These are phyloP conservation scores for Microcebus murinus DNA, from an alignment of 2,113 vertebrate species.

Conservation along the genomic window DNA sequence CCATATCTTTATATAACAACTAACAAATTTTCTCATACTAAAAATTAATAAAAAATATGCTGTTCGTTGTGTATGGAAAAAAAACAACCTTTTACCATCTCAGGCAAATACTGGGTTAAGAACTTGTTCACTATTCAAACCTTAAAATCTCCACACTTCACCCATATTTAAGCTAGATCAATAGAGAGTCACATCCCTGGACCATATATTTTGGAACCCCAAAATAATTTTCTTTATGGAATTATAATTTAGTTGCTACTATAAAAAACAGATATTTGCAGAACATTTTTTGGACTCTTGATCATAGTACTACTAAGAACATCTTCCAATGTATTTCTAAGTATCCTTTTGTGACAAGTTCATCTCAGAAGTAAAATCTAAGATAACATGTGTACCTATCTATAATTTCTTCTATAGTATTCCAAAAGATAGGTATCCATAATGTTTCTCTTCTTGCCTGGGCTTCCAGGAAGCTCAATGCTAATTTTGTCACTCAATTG, in stretches of 20 bases:
- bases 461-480: background rate
- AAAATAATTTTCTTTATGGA: slow-evolving; percentile 10
- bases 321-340: slow-evolving; percentile 34
- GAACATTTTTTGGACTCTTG: slow-evolving; percentile 55
- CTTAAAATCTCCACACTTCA: background rate
- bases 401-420: background rate
- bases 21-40: background rate
- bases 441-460: background rate
- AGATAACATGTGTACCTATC: background rate
- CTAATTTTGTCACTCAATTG: background rate
- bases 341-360: slow-evolving; percentile 44
- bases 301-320: slow-evolving; percentile 56
- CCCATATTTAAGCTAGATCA: background rate
- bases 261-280: slow-evolving; percentile 57
- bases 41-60: background rate
- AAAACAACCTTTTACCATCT: background rate
- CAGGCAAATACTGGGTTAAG: background rate
- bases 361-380: slow-evolving; percentile 37
- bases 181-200: background rate
- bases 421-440: background rate
- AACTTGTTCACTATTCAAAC: background rate
- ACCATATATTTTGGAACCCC: background rate
- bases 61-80: background rate
- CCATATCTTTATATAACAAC: background rate
- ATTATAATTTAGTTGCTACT: slow-evolving; percentile 25